A percentile compares a stretch with the other conserved stretches of the same genome.
phyloP scores from a whole-genome alignment of 23 tunicate genomes.

The Aplidium turbinatum region DNA sequence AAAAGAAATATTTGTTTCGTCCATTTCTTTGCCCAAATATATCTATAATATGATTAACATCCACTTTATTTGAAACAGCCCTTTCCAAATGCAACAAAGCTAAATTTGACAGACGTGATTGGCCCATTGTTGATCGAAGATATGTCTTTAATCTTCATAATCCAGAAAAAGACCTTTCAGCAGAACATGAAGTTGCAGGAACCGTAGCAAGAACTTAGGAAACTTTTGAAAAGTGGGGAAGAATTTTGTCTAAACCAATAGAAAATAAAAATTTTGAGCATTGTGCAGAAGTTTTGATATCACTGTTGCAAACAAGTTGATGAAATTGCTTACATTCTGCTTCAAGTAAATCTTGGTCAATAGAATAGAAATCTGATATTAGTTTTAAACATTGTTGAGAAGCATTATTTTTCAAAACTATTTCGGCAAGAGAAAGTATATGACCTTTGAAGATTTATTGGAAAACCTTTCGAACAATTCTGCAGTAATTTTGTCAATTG shows the following conservation, averaged over 20 bases:
- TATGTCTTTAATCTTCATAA: conserved; percentile 37
- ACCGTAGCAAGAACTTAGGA: conserved; percentile 11
- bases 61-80: neutral
- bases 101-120: conserved; percentile 9
- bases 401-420: conserved; percentile 3
- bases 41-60: neutral
- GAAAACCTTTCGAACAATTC: conserved; percentile 16
- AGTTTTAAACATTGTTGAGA: neutral
- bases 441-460: neutral
- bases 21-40: conserved; percentile 12
- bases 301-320: too few relatives aligned
- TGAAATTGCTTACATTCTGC: too few relatives aligned
- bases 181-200: conserved; percentile 25
- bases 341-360: neutral
- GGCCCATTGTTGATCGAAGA: conserved; percentile 14
- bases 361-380: conserved; percentile 4
- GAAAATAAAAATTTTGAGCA: too few relatives aligned
- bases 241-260: neutral
- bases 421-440: neutral
- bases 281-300: too few relatives aligned
- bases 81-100: conserved; percentile 13
- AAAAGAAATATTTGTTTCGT: conserved; percentile 7
- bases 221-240: conserved; percentile 26
- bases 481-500: neutral
- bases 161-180: conserved; percentile 30